Evolutionary conservation across 2,888 invertebrate genomes (phyloP), one percentile per base, ranked within the genome.

Genomic region (Orthosia gracilis): DNA sequence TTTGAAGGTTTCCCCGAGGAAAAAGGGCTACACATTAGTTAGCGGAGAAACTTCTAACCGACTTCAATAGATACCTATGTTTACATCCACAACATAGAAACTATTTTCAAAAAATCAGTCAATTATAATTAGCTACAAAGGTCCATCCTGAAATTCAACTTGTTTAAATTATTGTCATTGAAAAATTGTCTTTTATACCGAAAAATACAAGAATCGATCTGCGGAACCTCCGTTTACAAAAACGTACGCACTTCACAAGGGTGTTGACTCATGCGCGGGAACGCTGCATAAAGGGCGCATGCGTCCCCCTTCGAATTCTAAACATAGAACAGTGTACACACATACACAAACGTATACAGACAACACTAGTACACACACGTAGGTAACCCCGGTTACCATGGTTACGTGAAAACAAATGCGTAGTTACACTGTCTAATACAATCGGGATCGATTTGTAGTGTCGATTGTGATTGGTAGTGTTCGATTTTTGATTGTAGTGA

Each of bases 221-320:
- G 65, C 79, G 73, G 87, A 85, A 85, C 85, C 85, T 31, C 0
- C 11, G 3, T 7, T 0, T 50, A 12, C 12, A 62, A 59, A 50
- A 18, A 4, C 31, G 40, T 11, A 18, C 63, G 55, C 52, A 58
- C 71, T 78, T 76, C 31, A 61, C 62, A 80, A 74, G 77, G 75
- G 73, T 78, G 79, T 72, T 85, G 78, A 84, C 80, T 83, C 89
- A 89, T 88, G 89, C 90, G 90, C 88, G 74, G 70, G 64, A 67
- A 71, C 73, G 83, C 76, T 76, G 76, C 69, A 72, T 74, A 83
- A 84, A 87, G 86, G 83, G 88, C 91, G 91, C 91, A 89, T 88
- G 90, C 91, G 92, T 88, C 84, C 87, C 91, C 91, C 87, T 85
- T 80, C 87, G 78, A 75, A 40, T 62, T 73, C 80, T 81, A 85